These are phyloP conservation scores for Ramphastos sulfuratus DNA, from an alignment of 2,113 vertebrate genomes.

Conservation along the genomic window DNA sequence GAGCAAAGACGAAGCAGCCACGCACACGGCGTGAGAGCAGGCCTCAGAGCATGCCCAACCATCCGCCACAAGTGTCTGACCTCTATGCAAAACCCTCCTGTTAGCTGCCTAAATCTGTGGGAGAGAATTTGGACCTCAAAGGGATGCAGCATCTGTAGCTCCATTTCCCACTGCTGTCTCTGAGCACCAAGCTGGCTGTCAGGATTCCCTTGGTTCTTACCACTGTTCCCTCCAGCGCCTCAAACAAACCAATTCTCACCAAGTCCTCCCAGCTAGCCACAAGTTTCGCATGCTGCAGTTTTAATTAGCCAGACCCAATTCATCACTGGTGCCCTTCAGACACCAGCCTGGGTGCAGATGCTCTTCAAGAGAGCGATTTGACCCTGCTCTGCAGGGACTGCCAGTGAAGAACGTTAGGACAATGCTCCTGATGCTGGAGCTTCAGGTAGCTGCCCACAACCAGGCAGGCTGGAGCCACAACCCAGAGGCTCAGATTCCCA, in stretches of 20 bases:
- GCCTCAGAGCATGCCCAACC: neutral
- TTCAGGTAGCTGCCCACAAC: neutral
- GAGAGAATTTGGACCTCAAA: constrained; percentile 1
- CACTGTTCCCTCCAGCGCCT: neutral
- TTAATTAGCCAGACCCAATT: neutral
- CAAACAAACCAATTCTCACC: neutral
- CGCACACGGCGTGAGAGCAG: neutral
- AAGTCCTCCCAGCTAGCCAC: neutral
- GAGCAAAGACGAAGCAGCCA: neutral
- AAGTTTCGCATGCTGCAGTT: neutral
- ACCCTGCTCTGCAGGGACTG: neutral
- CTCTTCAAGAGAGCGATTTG: rapidly evolving
- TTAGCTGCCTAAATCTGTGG: constrained; percentile 5
- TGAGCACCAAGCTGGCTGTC: neutral
- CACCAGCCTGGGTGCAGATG: neutral
- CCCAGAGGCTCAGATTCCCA: neutral
- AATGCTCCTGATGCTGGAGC: neutral
- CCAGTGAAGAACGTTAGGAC: rapidly evolving
- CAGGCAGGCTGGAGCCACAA: neutral
- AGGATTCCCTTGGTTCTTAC: neutral
- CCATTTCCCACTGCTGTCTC: neutral
- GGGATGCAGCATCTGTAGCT: neutral
- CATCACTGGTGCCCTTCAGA: neutral
- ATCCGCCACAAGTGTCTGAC: neutral
- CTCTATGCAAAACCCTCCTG: constrained; percentile 58